Evolutionary conservation across 2,888 invertebrate genomes (phyloP).

Genomic region (Xestia ashworthii): DNA sequence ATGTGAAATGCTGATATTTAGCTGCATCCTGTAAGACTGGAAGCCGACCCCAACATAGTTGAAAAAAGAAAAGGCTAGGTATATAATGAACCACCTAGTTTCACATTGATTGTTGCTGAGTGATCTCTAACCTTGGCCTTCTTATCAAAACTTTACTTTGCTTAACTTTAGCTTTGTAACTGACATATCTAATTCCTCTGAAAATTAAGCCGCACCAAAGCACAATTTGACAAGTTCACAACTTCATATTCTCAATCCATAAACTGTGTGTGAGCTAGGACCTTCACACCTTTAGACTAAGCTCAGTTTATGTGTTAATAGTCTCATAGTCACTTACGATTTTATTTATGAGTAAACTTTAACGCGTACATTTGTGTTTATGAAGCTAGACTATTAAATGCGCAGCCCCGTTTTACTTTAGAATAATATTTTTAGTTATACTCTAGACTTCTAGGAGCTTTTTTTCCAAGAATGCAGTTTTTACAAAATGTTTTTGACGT

Average conservation of each 20-base stretch:
- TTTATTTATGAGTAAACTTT: constrained; percentile 55
- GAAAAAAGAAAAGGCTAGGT: no score
- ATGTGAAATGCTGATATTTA: no score
- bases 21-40: no score
- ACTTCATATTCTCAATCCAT: not conserved
- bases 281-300: constrained; percentile 26
- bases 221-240: not conserved
- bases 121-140: not conserved
- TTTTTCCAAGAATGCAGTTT: constrained; percentile 46
- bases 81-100: no score
- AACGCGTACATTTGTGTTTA: constrained; percentile 54
- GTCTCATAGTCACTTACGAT: constrained; percentile 33
- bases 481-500: constrained; percentile 25
- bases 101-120: not conserved
- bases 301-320: constrained; percentile 46
- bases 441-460: constrained; percentile 1
- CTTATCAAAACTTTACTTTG: not conserved
- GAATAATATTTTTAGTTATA: constrained; percentile 38
- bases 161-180: not conserved
- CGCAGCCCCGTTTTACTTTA: constrained; percentile 41
- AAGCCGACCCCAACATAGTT: no score
- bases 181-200: not conserved
- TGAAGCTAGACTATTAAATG: constrained; percentile 66
- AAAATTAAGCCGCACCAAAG: not conserved
- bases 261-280: not conserved